Evolutionary conservation across 2,888 invertebrate species (phyloP).

Genomic region (Melanotus villosus): DNA sequence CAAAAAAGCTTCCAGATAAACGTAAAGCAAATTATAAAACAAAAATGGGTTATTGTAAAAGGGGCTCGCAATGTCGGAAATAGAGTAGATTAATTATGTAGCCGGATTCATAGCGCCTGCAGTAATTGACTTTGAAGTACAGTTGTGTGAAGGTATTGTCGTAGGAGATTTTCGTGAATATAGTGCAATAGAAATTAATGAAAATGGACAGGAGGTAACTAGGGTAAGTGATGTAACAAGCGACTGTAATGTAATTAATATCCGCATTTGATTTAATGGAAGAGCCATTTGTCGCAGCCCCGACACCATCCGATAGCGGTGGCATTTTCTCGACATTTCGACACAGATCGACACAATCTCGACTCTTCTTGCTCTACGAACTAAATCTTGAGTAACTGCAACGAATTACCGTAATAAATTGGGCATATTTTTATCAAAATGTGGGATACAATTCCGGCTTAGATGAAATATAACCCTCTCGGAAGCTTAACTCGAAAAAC

Average conservation of each 20-base stretch:
- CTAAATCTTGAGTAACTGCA: constrained; percentile 22
- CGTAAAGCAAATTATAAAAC: neutral
- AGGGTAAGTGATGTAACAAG: constrained; percentile 39
- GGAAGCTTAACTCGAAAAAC: constrained; percentile 27
- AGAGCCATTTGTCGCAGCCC: constrained; percentile 33
- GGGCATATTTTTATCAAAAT: constrained; percentile 24
- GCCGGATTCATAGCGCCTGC: neutral
- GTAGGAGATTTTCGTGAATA: constrained; percentile 12
- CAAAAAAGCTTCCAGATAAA: neutral
- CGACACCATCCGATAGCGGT: constrained; percentile 17
- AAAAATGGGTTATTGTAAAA: neutral
- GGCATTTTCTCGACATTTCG: constrained; percentile 17
- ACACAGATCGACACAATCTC: constrained; percentile 27
- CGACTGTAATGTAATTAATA: constrained; percentile 39
- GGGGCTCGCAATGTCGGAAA: neutral
- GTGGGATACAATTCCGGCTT: constrained; percentile 4
- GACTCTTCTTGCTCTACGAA: neutral
- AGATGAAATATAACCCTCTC: constrained; percentile 26
- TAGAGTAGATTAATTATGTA: constrained; percentile 2
- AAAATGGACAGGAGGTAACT: constrained; percentile 38
- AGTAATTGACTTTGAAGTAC: constrained; percentile 13
- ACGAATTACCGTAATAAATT: constrained; percentile 22
- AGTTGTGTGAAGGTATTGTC: neutral
- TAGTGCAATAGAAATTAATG: constrained; percentile 31
- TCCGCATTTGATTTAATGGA: constrained; percentile 42